These are phyloP conservation scores for Rhea americana DNA, from an alignment of 2,113 vertebrate genomes.

Conservation along the genomic window DNA sequence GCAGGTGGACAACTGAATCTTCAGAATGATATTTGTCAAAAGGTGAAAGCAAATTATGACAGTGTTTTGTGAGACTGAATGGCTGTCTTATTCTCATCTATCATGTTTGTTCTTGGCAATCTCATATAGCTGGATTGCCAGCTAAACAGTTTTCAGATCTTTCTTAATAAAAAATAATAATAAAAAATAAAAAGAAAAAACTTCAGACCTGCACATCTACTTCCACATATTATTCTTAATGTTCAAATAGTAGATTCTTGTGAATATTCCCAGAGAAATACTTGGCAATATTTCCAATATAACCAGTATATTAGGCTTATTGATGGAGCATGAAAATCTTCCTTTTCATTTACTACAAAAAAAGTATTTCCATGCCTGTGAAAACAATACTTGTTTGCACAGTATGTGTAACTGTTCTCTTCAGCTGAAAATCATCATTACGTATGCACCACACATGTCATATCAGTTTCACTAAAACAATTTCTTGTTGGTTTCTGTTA, in stretches of 20 bases:
- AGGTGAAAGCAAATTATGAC: neutral
- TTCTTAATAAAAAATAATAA: neutral
- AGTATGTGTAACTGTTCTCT: neutral
- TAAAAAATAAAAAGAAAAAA: neutral
- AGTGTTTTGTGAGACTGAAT: neutral
- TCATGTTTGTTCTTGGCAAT: neutral
- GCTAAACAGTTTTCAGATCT: neutral
- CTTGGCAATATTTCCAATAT: neutral
- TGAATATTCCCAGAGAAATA: neutral
- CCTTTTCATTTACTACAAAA: conserved; percentile 1
- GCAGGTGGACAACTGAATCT: neutral
- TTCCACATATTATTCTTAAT: accelerated
- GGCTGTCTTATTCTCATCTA: neutral
- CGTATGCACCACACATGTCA: neutral
- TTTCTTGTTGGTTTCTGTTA: neutral
- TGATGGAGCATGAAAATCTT: neutral
- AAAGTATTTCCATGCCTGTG: neutral
- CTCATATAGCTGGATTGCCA: neutral
- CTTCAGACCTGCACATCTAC: neutral
- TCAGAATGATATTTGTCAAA: neutral
- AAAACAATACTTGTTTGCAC: neutral
- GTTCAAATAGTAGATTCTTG: neutral
- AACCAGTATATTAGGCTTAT: neutral
- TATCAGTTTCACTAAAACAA: neutral
- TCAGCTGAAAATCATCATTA: conserved; percentile 34